Base-by-base conservation (phyloP, 2,797 vertebrate species). In the Phyllotis vaccarum region DNA sequence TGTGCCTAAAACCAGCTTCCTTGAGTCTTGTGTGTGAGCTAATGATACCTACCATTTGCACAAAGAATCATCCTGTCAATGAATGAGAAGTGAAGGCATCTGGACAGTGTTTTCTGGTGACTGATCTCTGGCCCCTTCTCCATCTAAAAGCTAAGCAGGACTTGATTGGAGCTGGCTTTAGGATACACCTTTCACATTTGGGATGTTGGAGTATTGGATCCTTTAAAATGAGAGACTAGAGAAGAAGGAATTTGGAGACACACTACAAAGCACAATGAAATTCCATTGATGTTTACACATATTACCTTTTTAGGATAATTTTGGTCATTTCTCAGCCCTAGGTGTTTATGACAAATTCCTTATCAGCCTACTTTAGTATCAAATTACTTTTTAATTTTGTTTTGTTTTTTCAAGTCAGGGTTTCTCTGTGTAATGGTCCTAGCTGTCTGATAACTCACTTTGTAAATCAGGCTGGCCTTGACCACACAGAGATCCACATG, bases 1-100 rank as follows among this genome's bases (percentile, higher is more conserved):
- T 90, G 64, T 96, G 88, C 94, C 60, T 89, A 96, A 90, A 96
- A 95, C 14, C 66, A 68, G 17, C 62, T 91, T 92, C 94, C 72
- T 85, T 91, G 3, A 29, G 70, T 78, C 11, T 8, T 89, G 92
- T 95, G 86, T 68, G 29, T 66, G 64, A 58, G 12, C 5, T 87
- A 91, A 89, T 29, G 22, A 74, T 13, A n/a, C 7, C 66, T 27
- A 58, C 85, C 43, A 93, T 76, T 93, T 86, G 40, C 62, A 85
- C 8, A 93, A 17, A 72, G 64, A 85, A 87, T 78, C 54, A 60
- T n/a, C 43, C 54, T 80, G 5, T 19, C 78, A 46, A 2, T 70
- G 27, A 89, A 80, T 9, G 24, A n/a, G 19, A 93, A 85, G 34
- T 13, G 68, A 93, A 1, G 12, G 49, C 27, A 74, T 83, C 60